Evolutionary conservation across 2,113 vertebrate species (phyloP).

Genomic region (Barbus barbus): DNA sequence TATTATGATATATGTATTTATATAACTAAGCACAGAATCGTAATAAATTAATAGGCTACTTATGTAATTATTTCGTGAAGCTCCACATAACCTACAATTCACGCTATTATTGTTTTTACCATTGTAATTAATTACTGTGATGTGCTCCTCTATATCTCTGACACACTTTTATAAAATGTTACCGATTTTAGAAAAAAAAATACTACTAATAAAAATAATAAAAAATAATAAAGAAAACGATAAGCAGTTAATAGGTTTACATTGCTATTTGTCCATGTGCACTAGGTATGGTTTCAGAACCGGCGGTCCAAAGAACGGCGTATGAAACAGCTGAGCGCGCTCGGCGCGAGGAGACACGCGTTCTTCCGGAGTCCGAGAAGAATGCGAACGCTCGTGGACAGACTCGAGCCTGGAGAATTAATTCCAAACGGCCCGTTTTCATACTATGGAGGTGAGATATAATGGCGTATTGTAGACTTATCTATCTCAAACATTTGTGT

Average conservation of each 20-base stretch:
- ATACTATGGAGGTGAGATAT: constrained; percentile 91
- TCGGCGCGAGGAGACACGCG: constrained; percentile 92
- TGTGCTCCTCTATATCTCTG: not conserved
- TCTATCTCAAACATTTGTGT: constrained; percentile 43
- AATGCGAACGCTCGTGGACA: constrained; percentile 94
- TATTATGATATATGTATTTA: not conserved
- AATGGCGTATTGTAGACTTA: not conserved
- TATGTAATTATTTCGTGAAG: not conserved
- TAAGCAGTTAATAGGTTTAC: not conserved
- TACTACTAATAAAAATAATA: too few species aligned
- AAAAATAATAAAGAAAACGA: too few species aligned
- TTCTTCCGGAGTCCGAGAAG: constrained; percentile 95
- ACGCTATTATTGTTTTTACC: not conserved
- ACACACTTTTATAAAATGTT: not conserved
- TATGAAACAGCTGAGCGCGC: constrained; percentile 97
- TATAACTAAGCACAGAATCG: not conserved
- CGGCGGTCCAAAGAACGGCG: constrained; percentile 95
- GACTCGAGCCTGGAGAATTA: constrained; percentile 93
- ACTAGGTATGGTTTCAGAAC: constrained; percentile 98
- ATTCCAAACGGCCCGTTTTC: constrained; percentile 96
- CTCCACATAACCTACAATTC: not conserved
- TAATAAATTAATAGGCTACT: not conserved
- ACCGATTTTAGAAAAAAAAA: not conserved
- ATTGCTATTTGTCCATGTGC: not conserved
- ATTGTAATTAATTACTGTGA: not conserved